These are phyloP conservation scores for Ondatra zibethicus DNA, from an alignment of 2,113 vertebrate species.

Conservation along the genomic window DNA sequence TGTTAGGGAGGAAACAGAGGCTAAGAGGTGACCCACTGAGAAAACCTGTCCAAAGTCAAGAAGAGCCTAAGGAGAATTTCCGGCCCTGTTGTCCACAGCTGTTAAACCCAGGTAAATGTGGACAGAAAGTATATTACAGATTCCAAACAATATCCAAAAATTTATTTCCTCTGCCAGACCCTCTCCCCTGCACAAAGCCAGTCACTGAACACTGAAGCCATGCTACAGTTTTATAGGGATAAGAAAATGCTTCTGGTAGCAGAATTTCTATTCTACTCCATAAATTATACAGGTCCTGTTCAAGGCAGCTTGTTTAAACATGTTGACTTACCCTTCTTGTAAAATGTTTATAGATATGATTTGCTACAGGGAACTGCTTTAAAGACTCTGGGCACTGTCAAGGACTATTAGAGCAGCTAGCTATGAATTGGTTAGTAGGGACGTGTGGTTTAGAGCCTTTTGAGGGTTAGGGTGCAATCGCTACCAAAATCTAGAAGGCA, in stretches of 20 bases:
- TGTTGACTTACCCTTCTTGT: constrained; percentile 74
- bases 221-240: constrained; percentile 3
- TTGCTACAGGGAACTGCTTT: constrained; percentile 68
- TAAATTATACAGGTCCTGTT: constrained; percentile 66
- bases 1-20: neutral
- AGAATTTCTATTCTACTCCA: constrained; percentile 63
- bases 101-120: neutral
- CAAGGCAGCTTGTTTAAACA: constrained; percentile 64
- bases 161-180: neutral
- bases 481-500: constrained; percentile 51
- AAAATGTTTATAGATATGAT: constrained; percentile 76
- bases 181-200: constrained; percentile 15
- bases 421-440: constrained; percentile 53
- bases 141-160: constrained; percentile 44
- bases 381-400: constrained; percentile 58
- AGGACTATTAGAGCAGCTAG: constrained; percentile 34
- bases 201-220: neutral
- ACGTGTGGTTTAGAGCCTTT: constrained; percentile 51
- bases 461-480: constrained; percentile 45
- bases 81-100: neutral
- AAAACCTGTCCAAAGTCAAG: neutral
- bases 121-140: constrained; percentile 3
- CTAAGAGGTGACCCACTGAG: neutral
- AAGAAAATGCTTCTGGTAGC: constrained; percentile 59
- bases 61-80: neutral